phyloP scores from a whole-genome alignment of 2,888 invertebrate genomes.

The Drosophila anomelani region DNA sequence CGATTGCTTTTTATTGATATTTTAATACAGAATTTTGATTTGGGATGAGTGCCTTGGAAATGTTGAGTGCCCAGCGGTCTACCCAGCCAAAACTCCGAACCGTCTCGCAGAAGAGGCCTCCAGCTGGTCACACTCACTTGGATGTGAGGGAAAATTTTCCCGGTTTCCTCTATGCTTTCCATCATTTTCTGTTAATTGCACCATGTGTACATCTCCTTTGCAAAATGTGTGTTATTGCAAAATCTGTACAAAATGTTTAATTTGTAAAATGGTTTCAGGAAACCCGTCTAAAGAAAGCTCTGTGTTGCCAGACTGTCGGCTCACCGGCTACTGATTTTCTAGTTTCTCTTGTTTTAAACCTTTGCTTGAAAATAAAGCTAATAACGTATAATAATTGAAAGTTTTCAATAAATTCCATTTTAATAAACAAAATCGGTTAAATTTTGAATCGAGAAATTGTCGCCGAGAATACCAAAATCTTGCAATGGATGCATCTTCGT shows the following conservation, averaged over 20 bases:
- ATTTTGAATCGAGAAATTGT: no score
- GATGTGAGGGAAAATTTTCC: neutral
- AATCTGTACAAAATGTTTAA: neutral
- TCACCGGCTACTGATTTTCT: neutral
- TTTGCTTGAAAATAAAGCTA: neutral
- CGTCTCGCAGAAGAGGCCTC: neutral
- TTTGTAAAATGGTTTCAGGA: neutral
- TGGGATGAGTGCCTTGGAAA: constrained; percentile 20
- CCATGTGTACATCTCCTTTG: neutral
- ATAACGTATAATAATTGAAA: no score
- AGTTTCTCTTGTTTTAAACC: neutral
- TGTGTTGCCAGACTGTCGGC: neutral
- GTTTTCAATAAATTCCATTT: neutral
- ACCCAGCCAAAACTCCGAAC: neutral
- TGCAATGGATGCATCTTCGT: constrained; percentile 1
- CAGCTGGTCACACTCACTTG: constrained; percentile 1
- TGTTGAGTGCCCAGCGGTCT: constrained; percentile 5
- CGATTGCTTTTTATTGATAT: constrained; percentile 31
- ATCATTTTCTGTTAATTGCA: no score
- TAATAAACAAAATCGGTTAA: neutral
- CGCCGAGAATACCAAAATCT: neutral
- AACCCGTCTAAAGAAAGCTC: neutral
- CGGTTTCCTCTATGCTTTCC: neutral
- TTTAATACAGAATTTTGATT: constrained; percentile 73
- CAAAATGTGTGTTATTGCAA: neutral